Evolutionary conservation across 2,113 vertebrate genomes (phyloP), one percentile per base, ranked within the genome.

Genomic region (Daboia siamensis): DNA sequence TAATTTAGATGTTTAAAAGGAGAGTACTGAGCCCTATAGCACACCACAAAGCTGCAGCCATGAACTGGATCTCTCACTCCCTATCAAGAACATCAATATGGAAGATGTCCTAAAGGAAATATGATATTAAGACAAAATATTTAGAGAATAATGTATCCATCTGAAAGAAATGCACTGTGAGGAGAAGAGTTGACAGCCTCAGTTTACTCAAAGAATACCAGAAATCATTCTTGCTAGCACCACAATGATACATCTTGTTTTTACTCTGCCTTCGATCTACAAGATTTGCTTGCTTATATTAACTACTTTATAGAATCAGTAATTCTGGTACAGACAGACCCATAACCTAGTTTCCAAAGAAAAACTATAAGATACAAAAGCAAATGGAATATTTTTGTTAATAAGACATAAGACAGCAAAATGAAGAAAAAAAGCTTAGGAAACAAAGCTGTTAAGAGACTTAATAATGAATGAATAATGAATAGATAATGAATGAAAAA

Each of bases 311-410:
- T 85, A 90, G 86, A 91, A 26, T 84, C 89, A 44, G 56, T 84
- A 93, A 80, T 39, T 57, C 15, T 88, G 39, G 4, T 44, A 15
- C 20, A 91, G 33, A 5, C 10, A 74, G 0, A 84, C 51, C 39
- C 33, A 51, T 90, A 20, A 29, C 84, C 39, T 88, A 59, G 5
- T 93, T 94, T 92, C n/a, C 90, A 96, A 94, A 90, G 88, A 86
- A 26, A 48, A 9, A 39, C 52, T 61, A 69, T n/a, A 88, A 92
- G 74, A 90, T 24, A 86, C 4, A 90, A 56, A 91, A 93, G 15
- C 91, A 12, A 86, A 90, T 2, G 91, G 56, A 94, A 91, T 57
- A 29, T 1, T 5, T 74, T 86, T 90, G 94, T 80, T 91, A 23
- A 87, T 85, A 48, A 46, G 88, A 80, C 88, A 74, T 46, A 87